Percentiles rank a stretch among this genome's conserved stretches.
phyloP scores from a whole-genome alignment of 2,888 invertebrate genomes.

The Ichneumon xanthorius region DNA sequence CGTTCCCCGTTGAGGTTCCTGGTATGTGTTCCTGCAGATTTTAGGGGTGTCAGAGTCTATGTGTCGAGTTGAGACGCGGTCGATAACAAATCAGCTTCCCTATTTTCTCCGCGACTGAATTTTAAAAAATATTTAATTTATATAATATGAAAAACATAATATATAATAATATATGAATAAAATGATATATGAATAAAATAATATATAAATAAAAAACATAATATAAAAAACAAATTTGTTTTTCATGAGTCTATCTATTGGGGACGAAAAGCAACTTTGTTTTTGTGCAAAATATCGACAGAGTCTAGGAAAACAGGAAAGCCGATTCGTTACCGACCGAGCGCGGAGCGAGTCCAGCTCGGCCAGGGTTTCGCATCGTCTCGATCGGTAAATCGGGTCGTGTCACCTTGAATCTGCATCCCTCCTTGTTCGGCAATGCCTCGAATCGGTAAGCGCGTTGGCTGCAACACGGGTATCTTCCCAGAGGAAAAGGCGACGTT shows the following conservation, averaged over 20 bases:
- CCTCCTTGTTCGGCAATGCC: slow-evolving; percentile 88
- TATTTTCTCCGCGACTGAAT: no score
- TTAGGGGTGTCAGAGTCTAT: neutral
- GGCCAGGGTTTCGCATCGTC: neutral
- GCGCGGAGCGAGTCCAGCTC: neutral
- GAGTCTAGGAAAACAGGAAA: no score
- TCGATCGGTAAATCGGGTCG: neutral
- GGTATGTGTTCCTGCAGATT: slow-evolving; percentile 89
- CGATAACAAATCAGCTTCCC: no score
- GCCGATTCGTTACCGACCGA: no score
- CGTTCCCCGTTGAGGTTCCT: slow-evolving; percentile 88
- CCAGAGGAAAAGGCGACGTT: slow-evolving; percentile 89
- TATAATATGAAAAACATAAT: no score
- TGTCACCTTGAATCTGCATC: slow-evolving; percentile 83
- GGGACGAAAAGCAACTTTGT: no score
- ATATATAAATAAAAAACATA: no score
- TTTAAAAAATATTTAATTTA: no score
- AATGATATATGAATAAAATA: no score
- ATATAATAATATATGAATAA: no score
- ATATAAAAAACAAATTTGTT: neutral
- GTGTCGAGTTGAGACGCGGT: no score
- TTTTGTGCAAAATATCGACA: no score
- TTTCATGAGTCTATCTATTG: neutral
- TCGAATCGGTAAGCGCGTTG: slow-evolving; percentile 94
- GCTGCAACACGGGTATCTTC: slow-evolving; percentile 94